These are phyloP conservation scores for Dorcus hopei DNA, from an alignment of 2,888 invertebrate genomes.

Conservation along the genomic window DNA sequence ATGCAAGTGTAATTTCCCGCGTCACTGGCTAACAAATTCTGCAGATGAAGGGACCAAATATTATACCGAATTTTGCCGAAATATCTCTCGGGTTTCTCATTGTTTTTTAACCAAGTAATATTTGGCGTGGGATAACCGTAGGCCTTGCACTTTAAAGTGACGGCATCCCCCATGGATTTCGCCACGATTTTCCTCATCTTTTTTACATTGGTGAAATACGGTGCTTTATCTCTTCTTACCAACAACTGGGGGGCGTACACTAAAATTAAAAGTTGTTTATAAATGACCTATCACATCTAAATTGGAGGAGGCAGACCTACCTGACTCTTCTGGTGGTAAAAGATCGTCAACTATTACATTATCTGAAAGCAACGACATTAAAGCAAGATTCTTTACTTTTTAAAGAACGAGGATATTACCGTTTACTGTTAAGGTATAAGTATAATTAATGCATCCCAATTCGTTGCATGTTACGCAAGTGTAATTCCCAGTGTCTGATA, in stretches of 20 bases:
- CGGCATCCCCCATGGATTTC: constrained; percentile 77
- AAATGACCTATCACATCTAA: too few species aligned
- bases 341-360: too few species aligned
- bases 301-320: too few species aligned
- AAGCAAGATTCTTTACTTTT: too few species aligned
- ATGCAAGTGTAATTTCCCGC: constrained; percentile 90
- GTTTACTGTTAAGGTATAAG: constrained; percentile 66
- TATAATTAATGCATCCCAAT: constrained; percentile 73
- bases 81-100: constrained; percentile 59
- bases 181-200: constrained; percentile 53
- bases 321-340: too few species aligned
- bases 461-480: constrained; percentile 83
- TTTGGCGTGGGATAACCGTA: constrained; percentile 77
- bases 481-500: constrained; percentile 83
- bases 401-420: constrained; percentile 54
- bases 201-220: constrained; percentile 48
- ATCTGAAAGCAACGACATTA: too few species aligned
- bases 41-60: constrained; percentile 72
- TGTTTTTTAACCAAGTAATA: constrained; percentile 68
- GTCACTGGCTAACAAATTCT: constrained; percentile 72
- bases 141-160: constrained; percentile 70
- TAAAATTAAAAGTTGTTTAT: too few species aligned
- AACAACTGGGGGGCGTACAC: too few species aligned
- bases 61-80: constrained; percentile 64
- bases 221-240: neutral